Evolutionary conservation across 2,113 vertebrate species (phyloP).

Genomic region (Ammodramus savannarum): DNA sequence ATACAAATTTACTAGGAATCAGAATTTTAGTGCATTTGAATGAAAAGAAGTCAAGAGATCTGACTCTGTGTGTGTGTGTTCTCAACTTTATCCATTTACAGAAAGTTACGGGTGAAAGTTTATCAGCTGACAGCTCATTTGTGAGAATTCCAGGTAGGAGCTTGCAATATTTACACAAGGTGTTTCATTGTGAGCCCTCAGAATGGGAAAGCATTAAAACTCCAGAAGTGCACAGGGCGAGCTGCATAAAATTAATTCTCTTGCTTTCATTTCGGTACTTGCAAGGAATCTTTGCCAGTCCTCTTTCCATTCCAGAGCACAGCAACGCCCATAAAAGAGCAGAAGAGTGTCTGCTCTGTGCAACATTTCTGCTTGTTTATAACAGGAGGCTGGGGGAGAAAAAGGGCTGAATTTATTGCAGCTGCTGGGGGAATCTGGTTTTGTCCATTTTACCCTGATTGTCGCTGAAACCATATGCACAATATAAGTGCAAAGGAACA

Average conservation of each 20-base stretch:
- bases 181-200: constrained; percentile 54
- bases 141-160: constrained; percentile 32
- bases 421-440: constrained; percentile 42
- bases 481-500: not conserved
- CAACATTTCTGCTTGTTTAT: constrained; percentile 52
- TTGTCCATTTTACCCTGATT: constrained; percentile 28
- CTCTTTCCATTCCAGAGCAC: not conserved
- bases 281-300: constrained; percentile 31
- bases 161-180: constrained; percentile 45
- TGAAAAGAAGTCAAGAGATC: not conserved
- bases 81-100: not conserved
- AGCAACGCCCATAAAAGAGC: not conserved
- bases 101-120: not conserved
- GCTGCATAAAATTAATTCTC: constrained; percentile 49
- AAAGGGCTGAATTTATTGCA: constrained; percentile 7
- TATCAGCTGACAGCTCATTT: constrained; percentile 59
- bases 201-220: not conserved
- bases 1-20: not conserved
- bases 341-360: constrained; percentile 14
- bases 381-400: not conserved
- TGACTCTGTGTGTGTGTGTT: not conserved
- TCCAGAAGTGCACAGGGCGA: not conserved
- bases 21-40: not conserved
- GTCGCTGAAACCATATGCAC: not conserved
- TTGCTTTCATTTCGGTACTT: constrained; percentile 36